These are phyloP conservation scores for Formicarius rufipectus DNA, from an alignment of 2,113 vertebrate species.

Conservation along the genomic window DNA sequence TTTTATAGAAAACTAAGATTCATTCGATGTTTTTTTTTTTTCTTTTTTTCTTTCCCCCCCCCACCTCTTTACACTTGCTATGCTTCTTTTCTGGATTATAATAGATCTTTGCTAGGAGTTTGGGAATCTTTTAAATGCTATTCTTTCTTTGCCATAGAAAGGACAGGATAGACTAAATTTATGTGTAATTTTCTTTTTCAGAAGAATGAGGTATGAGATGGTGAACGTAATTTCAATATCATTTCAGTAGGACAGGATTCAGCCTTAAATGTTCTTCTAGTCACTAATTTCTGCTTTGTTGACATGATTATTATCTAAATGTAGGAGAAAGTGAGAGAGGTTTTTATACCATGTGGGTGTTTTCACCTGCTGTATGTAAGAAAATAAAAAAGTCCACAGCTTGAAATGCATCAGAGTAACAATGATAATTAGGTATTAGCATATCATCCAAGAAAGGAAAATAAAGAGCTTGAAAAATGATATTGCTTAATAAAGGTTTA, in stretches of 20 bases:
- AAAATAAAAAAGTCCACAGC: background rate
- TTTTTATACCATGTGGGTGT: constrained; percentile 20
- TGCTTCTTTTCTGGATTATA: background rate
- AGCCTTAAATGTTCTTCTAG: background rate
- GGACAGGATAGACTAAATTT: background rate
- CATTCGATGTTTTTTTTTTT: background rate
- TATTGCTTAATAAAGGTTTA: background rate
- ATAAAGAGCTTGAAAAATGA: background rate
- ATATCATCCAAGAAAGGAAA: background rate
- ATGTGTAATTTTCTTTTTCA: background rate
- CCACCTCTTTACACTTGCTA: background rate
- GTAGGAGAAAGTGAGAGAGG: constrained; percentile 7
- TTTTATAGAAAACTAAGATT: background rate
- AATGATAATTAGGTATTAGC: constrained; percentile 2
- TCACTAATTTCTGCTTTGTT: constrained; percentile 29
- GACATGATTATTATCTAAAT: constrained; percentile 46
- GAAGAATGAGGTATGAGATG: background rate
- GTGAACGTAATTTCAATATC: background rate
- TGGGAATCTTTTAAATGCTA: background rate
- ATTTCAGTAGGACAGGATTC: background rate
- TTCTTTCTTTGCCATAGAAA: background rate
- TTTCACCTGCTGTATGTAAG: constrained; percentile 20
- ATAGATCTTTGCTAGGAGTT: background rate
- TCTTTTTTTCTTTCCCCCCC: too few relatives aligned
- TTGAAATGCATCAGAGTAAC: constrained; percentile 17